phyloP scores from a whole-genome alignment of 2,797 vertebrate species.

The Anolis apletophallus region DNA sequence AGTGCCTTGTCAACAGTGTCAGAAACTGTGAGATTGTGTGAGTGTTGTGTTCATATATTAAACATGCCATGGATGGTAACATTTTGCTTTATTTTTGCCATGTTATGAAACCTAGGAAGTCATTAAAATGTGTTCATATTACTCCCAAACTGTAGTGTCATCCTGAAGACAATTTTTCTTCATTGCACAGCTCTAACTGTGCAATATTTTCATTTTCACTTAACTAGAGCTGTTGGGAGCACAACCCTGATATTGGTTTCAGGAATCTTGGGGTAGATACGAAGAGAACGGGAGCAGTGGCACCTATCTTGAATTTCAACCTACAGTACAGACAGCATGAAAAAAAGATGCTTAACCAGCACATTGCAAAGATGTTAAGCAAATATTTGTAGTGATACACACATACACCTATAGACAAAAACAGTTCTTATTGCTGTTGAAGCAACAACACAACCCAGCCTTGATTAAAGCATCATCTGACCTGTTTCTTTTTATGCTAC shows the following conservation, averaged over 20 bases:
- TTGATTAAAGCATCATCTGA: conserved; percentile 77
- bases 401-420: conserved; percentile 74
- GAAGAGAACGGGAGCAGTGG: conserved; percentile 47
- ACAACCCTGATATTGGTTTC: conserved; percentile 51
- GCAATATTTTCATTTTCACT: conserved; percentile 59
- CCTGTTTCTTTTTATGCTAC: conserved; percentile 68
- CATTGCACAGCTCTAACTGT: conserved; percentile 23
- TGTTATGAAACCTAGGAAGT: conserved; percentile 18
- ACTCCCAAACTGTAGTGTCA: not conserved
- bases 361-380: conserved; percentile 76
- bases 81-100: conserved; percentile 3
- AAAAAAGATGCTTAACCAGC: conserved; percentile 73
- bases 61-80: not conserved
- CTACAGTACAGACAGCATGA: conserved; percentile 68
- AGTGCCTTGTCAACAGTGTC: conserved; percentile 10
- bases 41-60: conserved; percentile 5
- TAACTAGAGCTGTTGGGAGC: conserved; percentile 53
- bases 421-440: conserved; percentile 73
- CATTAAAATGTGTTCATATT: conserved; percentile 16
- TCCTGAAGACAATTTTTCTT: not conserved
- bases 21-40: conserved; percentile 13
- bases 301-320: conserved; percentile 71
- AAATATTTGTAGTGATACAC: conserved; percentile 78
- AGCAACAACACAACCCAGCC: conserved; percentile 69
- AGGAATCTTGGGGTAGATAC: conserved; percentile 57